Base-by-base conservation (phyloP, 2,888 invertebrate genomes). In the Aradus depressus region DNA sequence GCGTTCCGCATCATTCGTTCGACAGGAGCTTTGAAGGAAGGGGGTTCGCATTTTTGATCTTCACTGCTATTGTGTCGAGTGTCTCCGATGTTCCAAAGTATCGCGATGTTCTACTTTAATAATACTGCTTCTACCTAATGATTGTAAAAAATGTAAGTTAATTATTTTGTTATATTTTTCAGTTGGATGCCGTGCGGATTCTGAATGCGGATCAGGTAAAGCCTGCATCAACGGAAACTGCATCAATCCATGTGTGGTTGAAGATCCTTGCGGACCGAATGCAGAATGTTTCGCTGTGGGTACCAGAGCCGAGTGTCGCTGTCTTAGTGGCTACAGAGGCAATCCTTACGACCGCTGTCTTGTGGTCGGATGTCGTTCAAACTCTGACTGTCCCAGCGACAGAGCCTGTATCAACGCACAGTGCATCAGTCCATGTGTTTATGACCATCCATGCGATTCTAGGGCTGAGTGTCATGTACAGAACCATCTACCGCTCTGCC, bases 151-250 rank as follows among this genome's bases (percentile, higher is more conserved):
- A n/a, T n/a, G n/a, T n/a, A n/a, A n/a, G n/a, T n/a, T n/a, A n/a
- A n/a, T n/a, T n/a, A n/a, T n/a, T n/a, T n/a, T n/a, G n/a, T 21
- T 42, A 44, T 48, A 42, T 38, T 37, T 61, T 62, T 8, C 54
- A 63, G 80, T 88, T 28, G 90, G 90, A 34, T 92, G 91, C 65
- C 77, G 82, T 55, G 76, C 79, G 5, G 81, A 90, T 64, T 80
- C 83, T 1, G 89, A 91, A 65, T 92, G 92, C 65, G 81, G 81
- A 59, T 78, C 81, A 3, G 80, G 82, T 59, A 82, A 86, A 66
- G 84, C 86, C 48, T 92, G 92, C 64, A 71, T 87, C 31, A 88
- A 89, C 64, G 82, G 81, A 54, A 84, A 85, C 63, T 91, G 90
- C 65, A 74, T 90, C 45, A 86, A 83, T 65, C 90, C 91, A 3